Evolutionary conservation across 2,888 invertebrate species (phyloP).

Genomic region (Ormyrus rosae): DNA sequence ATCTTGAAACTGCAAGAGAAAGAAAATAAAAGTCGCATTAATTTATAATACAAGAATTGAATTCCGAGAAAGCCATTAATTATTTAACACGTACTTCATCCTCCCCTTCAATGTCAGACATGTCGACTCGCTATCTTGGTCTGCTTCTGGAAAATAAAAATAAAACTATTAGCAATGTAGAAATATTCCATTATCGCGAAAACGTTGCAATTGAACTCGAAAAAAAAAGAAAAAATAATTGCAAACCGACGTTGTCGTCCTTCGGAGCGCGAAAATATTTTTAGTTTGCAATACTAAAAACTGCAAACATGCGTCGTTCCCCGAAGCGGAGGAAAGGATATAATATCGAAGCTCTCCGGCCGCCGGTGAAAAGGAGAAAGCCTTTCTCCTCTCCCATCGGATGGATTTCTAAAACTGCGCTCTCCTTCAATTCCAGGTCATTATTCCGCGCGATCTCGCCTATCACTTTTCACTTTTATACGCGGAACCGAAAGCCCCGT

Average conservation of each 20-base stretch:
- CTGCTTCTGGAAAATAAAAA: slow-evolving; percentile 20
- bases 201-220: too few species aligned
- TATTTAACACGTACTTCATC: slow-evolving; percentile 67
- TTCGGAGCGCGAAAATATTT: too few species aligned
- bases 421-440: slow-evolving; percentile 66
- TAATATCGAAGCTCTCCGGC: not conserved
- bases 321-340: too few species aligned
- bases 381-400: slow-evolving; percentile 48
- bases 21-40: slow-evolving; percentile 11
- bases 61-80: slow-evolving; percentile 1
- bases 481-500: too few species aligned
- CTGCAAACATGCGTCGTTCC: too few species aligned
- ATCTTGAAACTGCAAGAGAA: slow-evolving; percentile 77
- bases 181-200: too few species aligned
- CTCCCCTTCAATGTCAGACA: slow-evolving; percentile 72
- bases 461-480: not conserved
- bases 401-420: slow-evolving; percentile 65
- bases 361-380: slow-evolving; percentile 53
- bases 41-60: slow-evolving; percentile 18
- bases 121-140: slow-evolving; percentile 52
- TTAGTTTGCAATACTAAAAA: too few species aligned
- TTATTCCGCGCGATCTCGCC: slow-evolving; percentile 55
- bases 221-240: too few species aligned
- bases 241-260: too few species aligned
- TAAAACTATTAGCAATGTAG: too few species aligned